These are phyloP conservation scores for Sicus ferrugineus DNA, from an alignment of 2,888 invertebrate species.

Conservation along the genomic window DNA sequence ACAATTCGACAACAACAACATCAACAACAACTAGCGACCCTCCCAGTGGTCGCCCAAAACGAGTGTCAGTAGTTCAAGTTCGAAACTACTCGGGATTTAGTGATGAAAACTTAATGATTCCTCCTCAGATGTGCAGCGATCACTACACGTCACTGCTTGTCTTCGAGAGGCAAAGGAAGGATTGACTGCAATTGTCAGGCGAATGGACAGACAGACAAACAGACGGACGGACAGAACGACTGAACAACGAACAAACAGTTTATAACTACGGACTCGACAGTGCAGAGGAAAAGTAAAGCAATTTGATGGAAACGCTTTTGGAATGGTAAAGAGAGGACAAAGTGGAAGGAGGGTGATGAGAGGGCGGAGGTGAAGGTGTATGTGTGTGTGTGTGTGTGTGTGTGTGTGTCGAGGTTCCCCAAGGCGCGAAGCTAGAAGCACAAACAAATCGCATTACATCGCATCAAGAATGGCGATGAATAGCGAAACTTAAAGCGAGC, in stretches of 20 bases:
- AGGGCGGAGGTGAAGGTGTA: background rate
- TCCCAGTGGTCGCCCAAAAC: slow-evolving; percentile 26
- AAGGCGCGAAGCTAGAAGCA: slow-evolving; percentile 22
- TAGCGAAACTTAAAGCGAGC: slow-evolving; percentile 18
- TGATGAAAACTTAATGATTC: slow-evolving; percentile 49
- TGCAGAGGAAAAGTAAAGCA: background rate
- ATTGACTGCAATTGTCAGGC: too few species aligned
- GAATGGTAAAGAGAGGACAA: background rate
- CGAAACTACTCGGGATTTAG: slow-evolving; percentile 41
- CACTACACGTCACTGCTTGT: slow-evolving; percentile 39
- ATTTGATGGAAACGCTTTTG: background rate
- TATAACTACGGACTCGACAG: too few species aligned
- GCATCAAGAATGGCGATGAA: slow-evolving; percentile 23
- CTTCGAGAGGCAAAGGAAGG: too few species aligned
- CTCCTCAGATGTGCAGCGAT: slow-evolving; percentile 46
- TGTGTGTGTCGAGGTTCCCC: background rate
- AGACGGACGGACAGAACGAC: slow-evolving; percentile 11
- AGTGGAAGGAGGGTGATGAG: background rate
- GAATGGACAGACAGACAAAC: slow-evolving; percentile 22
- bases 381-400: background rate
- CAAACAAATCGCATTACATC: slow-evolving; percentile 32
- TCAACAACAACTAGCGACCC: background rate
- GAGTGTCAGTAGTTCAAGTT: slow-evolving; percentile 46
- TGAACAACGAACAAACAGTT: background rate
- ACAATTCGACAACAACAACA: background rate